Evolutionary conservation across 2,888 invertebrate genomes (phyloP).

Genomic region (Eudemis profundana): DNA sequence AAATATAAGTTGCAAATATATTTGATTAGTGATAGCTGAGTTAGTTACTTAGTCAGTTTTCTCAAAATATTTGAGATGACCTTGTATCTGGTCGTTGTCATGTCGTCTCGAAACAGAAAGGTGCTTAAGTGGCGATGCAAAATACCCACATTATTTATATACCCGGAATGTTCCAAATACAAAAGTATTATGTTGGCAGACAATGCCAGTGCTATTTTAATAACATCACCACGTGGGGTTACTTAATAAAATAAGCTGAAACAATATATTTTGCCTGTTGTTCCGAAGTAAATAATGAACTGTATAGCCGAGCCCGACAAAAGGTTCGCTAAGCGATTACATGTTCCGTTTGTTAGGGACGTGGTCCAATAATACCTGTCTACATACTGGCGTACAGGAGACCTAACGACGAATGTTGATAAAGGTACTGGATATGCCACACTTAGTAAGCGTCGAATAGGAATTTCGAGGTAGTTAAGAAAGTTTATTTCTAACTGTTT

Average conservation of each 20-base stretch:
- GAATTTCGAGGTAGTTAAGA: too few species aligned
- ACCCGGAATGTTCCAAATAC: neutral
- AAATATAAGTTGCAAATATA: too few species aligned
- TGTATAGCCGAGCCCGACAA: constrained; percentile 54
- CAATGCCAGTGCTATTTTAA: constrained; percentile 28
- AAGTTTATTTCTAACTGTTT: too few species aligned
- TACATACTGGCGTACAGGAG: constrained; percentile 8
- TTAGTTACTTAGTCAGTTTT: neutral
- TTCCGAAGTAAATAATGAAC: constrained; percentile 25
- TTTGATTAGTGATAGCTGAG: too few species aligned
- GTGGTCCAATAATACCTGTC: constrained; percentile 17
- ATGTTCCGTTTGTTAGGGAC: constrained; percentile 38
- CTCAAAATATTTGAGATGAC: neutral
- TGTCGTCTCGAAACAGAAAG: neutral
- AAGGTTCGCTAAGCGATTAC: constrained; percentile 59
- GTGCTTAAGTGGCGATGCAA: neutral
- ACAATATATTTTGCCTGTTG: constrained; percentile 28
- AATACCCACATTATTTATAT: neutral
- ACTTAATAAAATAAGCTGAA: constrained; percentile 22
- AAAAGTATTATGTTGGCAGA: neutral
- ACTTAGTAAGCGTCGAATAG: too few species aligned
- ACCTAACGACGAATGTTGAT: neutral
- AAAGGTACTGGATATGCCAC: constrained; percentile 18
- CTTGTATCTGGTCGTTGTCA: neutral
- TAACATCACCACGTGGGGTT: constrained; percentile 14